Conservation (phyloP, 2,113 vertebrate species). For the Eurypyga helias region DNA sequence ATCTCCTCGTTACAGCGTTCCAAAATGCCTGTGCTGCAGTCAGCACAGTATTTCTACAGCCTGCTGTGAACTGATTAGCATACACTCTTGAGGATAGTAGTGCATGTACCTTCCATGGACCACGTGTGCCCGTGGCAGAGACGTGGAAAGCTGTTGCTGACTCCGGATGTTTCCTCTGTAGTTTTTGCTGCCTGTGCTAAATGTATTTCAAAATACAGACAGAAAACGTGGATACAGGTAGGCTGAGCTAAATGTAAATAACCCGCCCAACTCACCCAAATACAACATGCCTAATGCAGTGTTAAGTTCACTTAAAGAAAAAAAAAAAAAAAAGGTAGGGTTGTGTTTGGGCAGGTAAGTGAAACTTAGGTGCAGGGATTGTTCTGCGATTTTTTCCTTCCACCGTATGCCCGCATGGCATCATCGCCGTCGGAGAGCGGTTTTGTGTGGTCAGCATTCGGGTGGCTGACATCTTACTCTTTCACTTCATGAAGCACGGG, state of each 20-base stretch:
- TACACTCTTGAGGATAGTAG: neutral
- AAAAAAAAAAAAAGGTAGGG: neutral
- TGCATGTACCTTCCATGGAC: neutral
- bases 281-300: neutral
- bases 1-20: neutral
- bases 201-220: neutral
- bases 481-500: neutral
- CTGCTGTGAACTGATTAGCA: neutral
- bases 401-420: rapidly evolving
- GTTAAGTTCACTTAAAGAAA: neutral
- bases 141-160: neutral
- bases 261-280: neutral
- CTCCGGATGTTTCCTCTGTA: neutral
- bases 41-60: neutral
- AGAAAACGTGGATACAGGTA: neutral
- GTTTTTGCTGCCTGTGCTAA: neutral
- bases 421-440: neutral
- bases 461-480: neutral
- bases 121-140: neutral
- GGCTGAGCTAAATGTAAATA: neutral
- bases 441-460: neutral
- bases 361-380: neutral
- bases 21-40: neutral
- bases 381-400: neutral
- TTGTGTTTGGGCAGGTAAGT: neutral